Evolutionary conservation across 2,797 vertebrate species (phyloP).

Genomic region (Periophthalmus magnuspinnatus): DNA sequence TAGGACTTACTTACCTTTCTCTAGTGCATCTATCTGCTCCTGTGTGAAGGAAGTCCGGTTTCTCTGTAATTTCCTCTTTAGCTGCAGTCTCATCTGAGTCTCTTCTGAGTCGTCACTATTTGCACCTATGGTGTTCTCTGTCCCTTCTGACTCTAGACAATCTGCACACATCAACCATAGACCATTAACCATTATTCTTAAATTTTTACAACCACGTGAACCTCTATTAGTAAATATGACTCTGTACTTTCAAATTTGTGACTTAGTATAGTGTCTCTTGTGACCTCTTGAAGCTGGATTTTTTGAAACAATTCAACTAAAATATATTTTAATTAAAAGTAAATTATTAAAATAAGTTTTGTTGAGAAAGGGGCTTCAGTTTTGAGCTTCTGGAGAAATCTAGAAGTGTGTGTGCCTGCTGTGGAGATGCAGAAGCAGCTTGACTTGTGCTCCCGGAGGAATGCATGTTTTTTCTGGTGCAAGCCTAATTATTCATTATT

Average conservation of each 20-base stretch:
- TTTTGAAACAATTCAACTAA: background rate
- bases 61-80: slow-evolving; percentile 97
- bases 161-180: slow-evolving; percentile 74
- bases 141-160: slow-evolving; percentile 88
- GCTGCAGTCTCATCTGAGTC: slow-evolving; percentile 97
- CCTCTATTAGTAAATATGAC: background rate
- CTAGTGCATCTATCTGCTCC: slow-evolving; percentile 98
- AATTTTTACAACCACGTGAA: background rate
- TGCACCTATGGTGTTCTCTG: slow-evolving; percentile 89
- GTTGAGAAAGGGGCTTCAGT: background rate
- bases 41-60: slow-evolving; percentile 98
- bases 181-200: background rate
- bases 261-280: background rate
- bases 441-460: slow-evolving; percentile 59
- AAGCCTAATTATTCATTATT: slow-evolving; percentile 98
- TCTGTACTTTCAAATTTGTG: background rate
- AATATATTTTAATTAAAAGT: too few species aligned
- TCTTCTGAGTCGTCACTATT: slow-evolving; percentile 95
- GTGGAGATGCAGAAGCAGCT: slow-evolving; percentile 19
- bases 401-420: slow-evolving; percentile 2
- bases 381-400: background rate
- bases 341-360: too few species aligned
- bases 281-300: background rate
- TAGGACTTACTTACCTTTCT: slow-evolving; percentile 84
- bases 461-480: slow-evolving; percentile 73